Conservation (phyloP, 2,113 vertebrate species). For the Lepidothrix coronata region DNA sequence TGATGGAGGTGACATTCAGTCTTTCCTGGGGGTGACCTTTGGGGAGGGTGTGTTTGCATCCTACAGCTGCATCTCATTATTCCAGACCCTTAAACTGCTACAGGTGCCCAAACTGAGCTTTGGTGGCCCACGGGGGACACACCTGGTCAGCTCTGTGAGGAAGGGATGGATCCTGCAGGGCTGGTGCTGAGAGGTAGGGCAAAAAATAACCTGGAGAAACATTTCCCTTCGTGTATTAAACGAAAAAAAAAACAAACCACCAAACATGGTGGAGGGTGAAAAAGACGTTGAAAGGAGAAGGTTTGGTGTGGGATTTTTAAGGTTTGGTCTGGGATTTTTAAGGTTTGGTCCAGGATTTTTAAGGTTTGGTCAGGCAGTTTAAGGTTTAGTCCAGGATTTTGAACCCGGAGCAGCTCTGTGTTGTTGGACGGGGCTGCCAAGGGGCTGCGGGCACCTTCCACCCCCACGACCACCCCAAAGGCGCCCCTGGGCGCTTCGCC, state of each 20-base stretch:
- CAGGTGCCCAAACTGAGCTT: not conserved
- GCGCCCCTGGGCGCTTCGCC: not conserved
- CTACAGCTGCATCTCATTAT: not conserved
- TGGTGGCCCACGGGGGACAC: not conserved
- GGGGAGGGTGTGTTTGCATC: fast-evolving
- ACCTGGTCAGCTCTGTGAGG: fast-evolving
- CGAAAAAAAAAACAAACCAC: not conserved
- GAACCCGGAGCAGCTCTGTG: fast-evolving
- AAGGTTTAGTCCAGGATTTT: fast-evolving
- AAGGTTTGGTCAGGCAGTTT: not conserved
- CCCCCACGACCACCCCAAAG: fast-evolving
- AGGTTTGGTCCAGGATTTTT: not conserved
- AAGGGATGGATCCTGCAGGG: fast-evolving
- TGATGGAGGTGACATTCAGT: not conserved
- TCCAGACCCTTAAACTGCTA: not conserved
- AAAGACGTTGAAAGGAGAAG: not conserved
- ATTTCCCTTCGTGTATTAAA: not conserved
- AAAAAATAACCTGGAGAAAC: fast-evolving
- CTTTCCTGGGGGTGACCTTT: not conserved
- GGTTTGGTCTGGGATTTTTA: not conserved
- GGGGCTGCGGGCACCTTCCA: fast-evolving
- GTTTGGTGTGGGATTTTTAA: not conserved
- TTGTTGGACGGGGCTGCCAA: fast-evolving
- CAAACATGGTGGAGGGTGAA: not conserved
- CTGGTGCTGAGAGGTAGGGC: not conserved